Evolutionary conservation across 2,113 vertebrate genomes (phyloP), one percentile per base, ranked within the genome.

Genomic region (Alexandromys fortis): DNA sequence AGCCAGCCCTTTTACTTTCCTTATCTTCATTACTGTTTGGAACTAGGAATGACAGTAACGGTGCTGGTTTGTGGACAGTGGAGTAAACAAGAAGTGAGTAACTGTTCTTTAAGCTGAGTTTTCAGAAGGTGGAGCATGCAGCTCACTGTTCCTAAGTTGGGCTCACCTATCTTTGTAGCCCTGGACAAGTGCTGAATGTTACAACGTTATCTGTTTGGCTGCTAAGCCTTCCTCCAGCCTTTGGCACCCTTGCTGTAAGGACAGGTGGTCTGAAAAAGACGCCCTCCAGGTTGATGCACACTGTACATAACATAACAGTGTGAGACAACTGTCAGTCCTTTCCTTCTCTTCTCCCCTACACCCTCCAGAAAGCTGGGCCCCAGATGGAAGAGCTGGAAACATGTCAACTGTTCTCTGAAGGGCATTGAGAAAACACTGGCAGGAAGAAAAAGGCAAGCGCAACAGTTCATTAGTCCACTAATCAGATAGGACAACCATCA

Each of bases 241-340:
- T 97, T 97, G 97, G 96, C 97, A 7, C 93, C 83, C 79, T 88
- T 78, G 67, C 92, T 94, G 81, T 96, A 97, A 94, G 97, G 95
- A 97, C 97, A 98, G 98, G 98, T 98, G 98, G 97, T 96, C 97
- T 96, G 93, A 97, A 96, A 93, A 97, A 97, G 93, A 68, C 73
- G 93, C 85, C 96, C 97, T 97, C 90, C 89, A 95, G 98, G 97
- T 97, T 97, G 89, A 91, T 96, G 92, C 97, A 96, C 94, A 85
- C 1, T 6, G 24, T 92, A 96, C 88, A 94, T 81, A 83, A 96
- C 55, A 63, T n/a, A 94, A 76, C 94, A 89, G 94, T 97, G 96
- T 10, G 90, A 97, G 96, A 96, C 89, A 96, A 97, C 97, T 63
- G 92, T 96, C 97, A 96, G 92, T 96, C 91, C 91, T 47, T 94